Evolutionary conservation across 2,888 invertebrate genomes (phyloP), one percentile per base, ranked within the genome.

Genomic region (Macroteleia sp.): DNA sequence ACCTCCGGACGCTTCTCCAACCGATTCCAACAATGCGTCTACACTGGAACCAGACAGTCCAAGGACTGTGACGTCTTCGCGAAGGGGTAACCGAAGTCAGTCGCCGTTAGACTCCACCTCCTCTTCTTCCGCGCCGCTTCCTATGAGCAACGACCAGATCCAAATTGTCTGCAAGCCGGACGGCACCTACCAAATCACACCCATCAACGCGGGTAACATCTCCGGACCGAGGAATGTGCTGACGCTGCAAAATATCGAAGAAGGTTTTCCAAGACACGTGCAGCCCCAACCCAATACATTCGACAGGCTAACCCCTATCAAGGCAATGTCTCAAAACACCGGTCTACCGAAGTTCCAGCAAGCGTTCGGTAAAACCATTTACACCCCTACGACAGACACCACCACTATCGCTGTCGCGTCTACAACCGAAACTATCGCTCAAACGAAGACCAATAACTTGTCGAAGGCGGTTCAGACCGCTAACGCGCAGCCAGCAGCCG

Each of bases 271-370:
- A 0, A 80, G 89, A 10, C 90, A 90, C 20, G 82, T 84, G 3
- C 87, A 88, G 30, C 79, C 86, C 10, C 61, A 80, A 16, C 0
- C 42, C 69, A 87, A 74, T n/a, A 77, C 84, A 10, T 90, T 84
- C 61, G 89, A 89, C 2, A 85, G 88, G 61, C 14, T 85, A 10
- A 56, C 84, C 1, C 44, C 82, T 0, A 77, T 84, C 6, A 89
- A 81, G 46, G 64, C 59, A 1, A 75, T 81, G n/a, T 30, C 84
- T 3, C 89, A 87, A 19, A 91, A 89, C 52, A 74, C 91, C 0
- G 90, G 93, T 59, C 91, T 96, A 71, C 96, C 96, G 2, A 96
- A 96, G 90, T 96, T 96, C 87, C 95, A 95, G 86, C 96, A 96
- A 91, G 96, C 95, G 0, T 96, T 96, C 88, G 95, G 96, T 0